Evolutionary conservation across 2,888 invertebrate species (phyloP), one percentile per base, ranked within the genome.

Genomic region (Caenorhabditis sp.): DNA sequence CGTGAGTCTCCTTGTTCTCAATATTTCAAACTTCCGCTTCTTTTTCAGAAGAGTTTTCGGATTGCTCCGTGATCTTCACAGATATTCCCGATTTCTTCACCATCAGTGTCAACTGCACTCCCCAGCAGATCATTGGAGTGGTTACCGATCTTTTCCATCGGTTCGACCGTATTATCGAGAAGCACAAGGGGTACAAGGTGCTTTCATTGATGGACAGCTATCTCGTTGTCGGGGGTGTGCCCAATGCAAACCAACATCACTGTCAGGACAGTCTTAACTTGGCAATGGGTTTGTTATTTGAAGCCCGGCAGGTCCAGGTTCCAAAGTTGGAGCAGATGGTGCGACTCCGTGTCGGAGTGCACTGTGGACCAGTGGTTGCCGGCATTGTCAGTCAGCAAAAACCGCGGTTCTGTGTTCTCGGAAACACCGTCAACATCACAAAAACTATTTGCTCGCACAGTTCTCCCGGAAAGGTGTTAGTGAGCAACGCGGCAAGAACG

Each of bases 41-140:
- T 1, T 15, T 83, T 79, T 20, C 79, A 90, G 90, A 88, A 81
- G 85, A 88, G 58, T 88, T 89, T 86, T 80, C 88, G 13, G 89
- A 89, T 22, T 90, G 89, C 20, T 90, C 92, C 3, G 91, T 92
- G 35, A 85, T 92, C 18, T 91, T 92, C 85, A 89, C 92, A n/a
- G 93, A 93, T 80, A 90, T 92, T 8, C 92, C 92, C 44, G 90
- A 91, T 22, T 92, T 92, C 80, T 90, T 91, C 76, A 88, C 90
- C 28, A 92, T 92, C 44, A 89, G 90, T 9, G 86, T 90, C 18
- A 87, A 90, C 13, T 91, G 92, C 72, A 72, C 74, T 6, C 86
- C 86, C 15, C 61, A 56, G 20, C 77, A 85, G 60, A 88, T 93
- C 22, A 91, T 93, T n/a, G 82, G 82, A 53, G 85, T 92, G 72